Percentiles rank a stretch among this genome's conserved stretches.
phyloP scores from a whole-genome alignment of 2,888 invertebrate genomes.

The Octodonta nipae region DNA sequence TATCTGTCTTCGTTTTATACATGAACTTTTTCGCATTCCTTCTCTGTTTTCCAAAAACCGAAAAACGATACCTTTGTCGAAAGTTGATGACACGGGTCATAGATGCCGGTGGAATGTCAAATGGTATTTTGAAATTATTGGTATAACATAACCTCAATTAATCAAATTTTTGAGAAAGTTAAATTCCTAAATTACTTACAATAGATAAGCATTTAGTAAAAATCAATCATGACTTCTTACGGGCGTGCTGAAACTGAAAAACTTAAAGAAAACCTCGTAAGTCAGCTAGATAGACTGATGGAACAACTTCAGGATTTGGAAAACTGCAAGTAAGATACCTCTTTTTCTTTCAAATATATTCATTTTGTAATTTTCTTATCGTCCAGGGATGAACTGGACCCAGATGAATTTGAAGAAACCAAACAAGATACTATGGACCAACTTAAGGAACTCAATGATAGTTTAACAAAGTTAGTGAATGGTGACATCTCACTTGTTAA shows the following conservation, averaged over 20 bases:
- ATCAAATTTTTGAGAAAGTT: no score
- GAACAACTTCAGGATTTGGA: slow-evolving; percentile 58
- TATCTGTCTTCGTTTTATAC: no score
- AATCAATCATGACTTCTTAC: slow-evolving; percentile 32
- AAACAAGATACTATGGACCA: slow-evolving; percentile 58
- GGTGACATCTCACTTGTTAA: slow-evolving; percentile 57
- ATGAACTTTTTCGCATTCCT: no score
- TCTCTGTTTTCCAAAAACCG: no score
- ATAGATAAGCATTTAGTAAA: no score
- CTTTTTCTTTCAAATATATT: no score
- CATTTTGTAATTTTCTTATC: slow-evolving; percentile 3
- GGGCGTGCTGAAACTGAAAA: slow-evolving; percentile 49
- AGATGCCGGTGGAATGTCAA: no score
- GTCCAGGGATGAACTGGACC: slow-evolving; percentile 47
- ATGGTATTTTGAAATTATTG: no score
- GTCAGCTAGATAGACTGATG: slow-evolving; percentile 53
- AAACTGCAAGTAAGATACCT: slow-evolving; percentile 48
- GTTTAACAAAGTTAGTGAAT: slow-evolving; percentile 46
- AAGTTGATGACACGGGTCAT: no score
- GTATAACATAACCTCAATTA: no score
- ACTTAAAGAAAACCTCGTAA: slow-evolving; percentile 49
- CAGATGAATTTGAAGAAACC: slow-evolving; percentile 52
- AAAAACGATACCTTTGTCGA: no score
- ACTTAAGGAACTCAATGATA: slow-evolving; percentile 52
- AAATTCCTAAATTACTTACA: no score